These are phyloP conservation scores for Dryococelus australis DNA, from an alignment of 2,888 invertebrate genomes.

Conservation along the genomic window DNA sequence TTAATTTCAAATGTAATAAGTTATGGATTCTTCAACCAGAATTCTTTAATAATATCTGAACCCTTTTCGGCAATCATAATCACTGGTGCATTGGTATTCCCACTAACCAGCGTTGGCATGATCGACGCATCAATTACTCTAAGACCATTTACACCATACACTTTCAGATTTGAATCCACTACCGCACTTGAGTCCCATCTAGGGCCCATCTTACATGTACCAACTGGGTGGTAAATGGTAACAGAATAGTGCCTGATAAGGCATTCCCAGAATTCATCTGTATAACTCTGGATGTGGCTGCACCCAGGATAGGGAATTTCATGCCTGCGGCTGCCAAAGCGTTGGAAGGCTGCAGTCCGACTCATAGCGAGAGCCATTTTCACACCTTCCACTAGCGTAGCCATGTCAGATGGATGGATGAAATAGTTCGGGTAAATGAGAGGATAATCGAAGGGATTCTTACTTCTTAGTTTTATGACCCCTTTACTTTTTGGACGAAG, in stretches of 20 bases:
- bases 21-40: constrained; percentile 62
- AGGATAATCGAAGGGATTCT: constrained; percentile 87
- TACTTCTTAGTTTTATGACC: constrained; percentile 78
- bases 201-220: constrained; percentile 90
- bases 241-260: constrained; percentile 84
- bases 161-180: constrained; percentile 69
- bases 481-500: constrained; percentile 87
- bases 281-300: constrained; percentile 68
- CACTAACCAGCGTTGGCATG: constrained; percentile 85
- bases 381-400: constrained; percentile 82
- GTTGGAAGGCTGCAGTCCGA: constrained; percentile 69
- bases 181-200: constrained; percentile 85
- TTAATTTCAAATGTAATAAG: too few relatives aligned
- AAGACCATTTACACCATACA: constrained; percentile 80
- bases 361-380: constrained; percentile 85
- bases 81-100: constrained; percentile 85
- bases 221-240: constrained; percentile 87
- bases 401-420: constrained; percentile 78
- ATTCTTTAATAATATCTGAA: constrained; percentile 85
- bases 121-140: constrained; percentile 86
- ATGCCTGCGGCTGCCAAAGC: constrained; percentile 74
- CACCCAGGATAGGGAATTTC: constrained; percentile 81
- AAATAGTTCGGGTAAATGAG: constrained; percentile 93
- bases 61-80: constrained; percentile 94
- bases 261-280: constrained; percentile 86